Percentiles rank a stretch among this genome's conserved stretches.
These are phyloP conservation scores for Triplophysa bombifrons DNA, from an alignment of 2,797 vertebrate species.

Conservation along the genomic window DNA sequence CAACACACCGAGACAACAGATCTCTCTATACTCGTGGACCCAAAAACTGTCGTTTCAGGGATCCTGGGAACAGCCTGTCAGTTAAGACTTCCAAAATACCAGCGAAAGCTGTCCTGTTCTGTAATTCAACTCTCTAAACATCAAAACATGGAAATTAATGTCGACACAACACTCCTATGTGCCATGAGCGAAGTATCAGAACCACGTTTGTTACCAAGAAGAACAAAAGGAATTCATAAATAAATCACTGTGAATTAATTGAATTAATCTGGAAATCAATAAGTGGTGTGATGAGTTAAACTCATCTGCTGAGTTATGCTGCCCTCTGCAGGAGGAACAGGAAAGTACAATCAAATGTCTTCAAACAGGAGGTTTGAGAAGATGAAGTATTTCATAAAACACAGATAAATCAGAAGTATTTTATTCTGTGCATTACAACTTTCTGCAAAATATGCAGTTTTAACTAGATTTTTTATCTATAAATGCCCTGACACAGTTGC, in stretches of 20 bases:
- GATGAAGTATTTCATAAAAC: too few species aligned
- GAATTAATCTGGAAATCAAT: conserved; percentile 33
- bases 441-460: too few species aligned
- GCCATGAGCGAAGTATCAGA: conserved; percentile 31
- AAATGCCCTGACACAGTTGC: too few species aligned
- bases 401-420: too few species aligned
- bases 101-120: conserved; percentile 36
- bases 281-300: not conserved
- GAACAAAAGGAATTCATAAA: conserved; percentile 55
- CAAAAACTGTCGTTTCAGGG: conserved; percentile 22
- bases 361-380: too few species aligned
- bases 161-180: conserved; percentile 33
- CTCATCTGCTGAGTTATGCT: conserved; percentile 66
- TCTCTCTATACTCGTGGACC: conserved; percentile 12
- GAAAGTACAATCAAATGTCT: not conserved
- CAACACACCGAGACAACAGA: conserved; percentile 7
- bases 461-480: too few species aligned
- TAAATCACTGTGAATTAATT: conserved; percentile 40
- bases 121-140: conserved; percentile 44
- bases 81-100: conserved; percentile 29
- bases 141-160: conserved; percentile 34
- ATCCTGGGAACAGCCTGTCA: conserved; percentile 37
- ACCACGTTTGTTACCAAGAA: conserved; percentile 46
- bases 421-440: too few species aligned
- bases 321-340: conserved; percentile 73